phyloP scores from a whole-genome alignment of 2,888 invertebrate species.

The Ophion slaviceki region DNA sequence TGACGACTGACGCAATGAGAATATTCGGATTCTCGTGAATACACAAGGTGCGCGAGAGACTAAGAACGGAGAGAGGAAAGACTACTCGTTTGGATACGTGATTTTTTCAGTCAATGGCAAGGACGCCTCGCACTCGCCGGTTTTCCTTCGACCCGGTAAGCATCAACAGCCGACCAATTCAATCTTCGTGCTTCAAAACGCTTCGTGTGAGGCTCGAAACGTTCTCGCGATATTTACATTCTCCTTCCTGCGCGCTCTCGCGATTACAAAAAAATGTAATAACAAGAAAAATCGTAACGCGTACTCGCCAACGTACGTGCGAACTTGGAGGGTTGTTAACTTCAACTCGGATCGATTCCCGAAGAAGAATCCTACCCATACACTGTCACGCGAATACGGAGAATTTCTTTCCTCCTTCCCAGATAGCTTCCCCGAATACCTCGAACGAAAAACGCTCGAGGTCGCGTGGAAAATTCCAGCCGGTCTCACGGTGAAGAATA shows the following conservation, averaged over 20 bases:
- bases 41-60: conserved; percentile 1
- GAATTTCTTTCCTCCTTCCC: neutral
- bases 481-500: neutral
- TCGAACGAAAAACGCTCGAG: neutral
- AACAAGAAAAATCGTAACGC: neutral
- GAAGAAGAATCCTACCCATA: neutral
- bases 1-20: conserved; percentile 61
- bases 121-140: conserved; percentile 32
- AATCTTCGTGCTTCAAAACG: neutral
- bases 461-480: neutral
- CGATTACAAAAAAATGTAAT: neutral
- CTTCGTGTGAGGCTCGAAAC: neutral
- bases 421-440: neutral
- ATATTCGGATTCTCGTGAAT: conserved; percentile 54
- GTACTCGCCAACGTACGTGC: neutral
- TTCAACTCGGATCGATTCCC: conserved; percentile 2
- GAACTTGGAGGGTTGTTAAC: conserved; percentile 3
- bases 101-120: conserved; percentile 20
- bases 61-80: neutral
- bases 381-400: neutral
- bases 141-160: conserved; percentile 41
- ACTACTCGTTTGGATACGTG: conserved; percentile 7
- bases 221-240: neutral
- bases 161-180: neutral
- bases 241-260: neutral